Evolutionary conservation across 2,797 vertebrate genomes (phyloP), one percentile per base, ranked within the genome.

Genomic region (Prunella strophiata): DNA sequence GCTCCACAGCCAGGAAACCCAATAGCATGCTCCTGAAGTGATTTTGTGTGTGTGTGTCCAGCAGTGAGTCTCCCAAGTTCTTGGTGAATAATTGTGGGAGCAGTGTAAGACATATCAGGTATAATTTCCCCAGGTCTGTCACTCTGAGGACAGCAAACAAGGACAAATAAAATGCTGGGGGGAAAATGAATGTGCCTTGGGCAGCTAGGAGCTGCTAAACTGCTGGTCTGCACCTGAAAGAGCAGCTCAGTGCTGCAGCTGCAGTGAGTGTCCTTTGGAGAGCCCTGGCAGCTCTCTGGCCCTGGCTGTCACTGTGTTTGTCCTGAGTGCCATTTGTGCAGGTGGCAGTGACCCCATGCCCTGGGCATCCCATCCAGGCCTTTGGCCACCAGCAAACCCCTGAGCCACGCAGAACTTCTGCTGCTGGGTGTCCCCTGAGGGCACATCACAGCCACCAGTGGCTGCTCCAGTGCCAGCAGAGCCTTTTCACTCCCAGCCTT

Each of bases 351-450:
- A 34, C 6, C 50, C 58, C 2, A 1, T 63, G 68, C 50, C 29
- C 32, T 13, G 47, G 48, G 50, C 16, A 47, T 34, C n/a, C 18
- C 71, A 3, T 3, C 45, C 10, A 14, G 68, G 34, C 51, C 22
- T 13, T 6, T 0, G 0, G 32, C 22, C 16, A 2, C 11, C 67
- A 68, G 40, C 45, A 36, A 25, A 17, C n/a, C 22, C 61, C 5
- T 4, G 45, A 43, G 27, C n/a, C 66, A 18, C 0, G 0, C 0
- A 12, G 8, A 74, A 8, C 17, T 34, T 11, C 50, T 19, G 26
- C 4, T 10, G 1, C n/a, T 1, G 10, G 14, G 8, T 50, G 43
- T 45, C 13, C 51, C 38, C 72, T 5, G 58, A 65, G 17, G 30
- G 21, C n/a, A 29, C 26, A 54, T 13, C 7, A 6, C 27, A 38